These are phyloP conservation scores for Tetragonula clypearis DNA, from an alignment of 1,140 invertebrate genomes.

Conservation along the genomic window DNA sequence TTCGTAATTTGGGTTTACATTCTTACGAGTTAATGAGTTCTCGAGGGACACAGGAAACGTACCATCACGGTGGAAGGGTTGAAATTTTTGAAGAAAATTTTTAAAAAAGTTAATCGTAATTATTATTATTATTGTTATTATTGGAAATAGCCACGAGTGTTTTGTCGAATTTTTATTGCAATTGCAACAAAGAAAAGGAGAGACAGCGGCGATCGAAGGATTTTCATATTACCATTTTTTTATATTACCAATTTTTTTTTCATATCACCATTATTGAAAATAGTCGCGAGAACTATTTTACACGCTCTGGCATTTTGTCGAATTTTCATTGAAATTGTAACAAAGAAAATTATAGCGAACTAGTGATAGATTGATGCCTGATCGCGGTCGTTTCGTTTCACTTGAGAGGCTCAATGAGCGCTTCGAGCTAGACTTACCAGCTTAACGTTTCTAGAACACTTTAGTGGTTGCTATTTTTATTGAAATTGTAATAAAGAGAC, in stretches of 20 bases:
- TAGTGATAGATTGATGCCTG: no score
- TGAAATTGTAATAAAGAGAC: not conserved
- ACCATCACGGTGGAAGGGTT: not conserved
- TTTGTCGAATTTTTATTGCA: not conserved
- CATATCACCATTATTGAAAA: not conserved
- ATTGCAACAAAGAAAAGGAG: no score
- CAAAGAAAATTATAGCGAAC: no score
- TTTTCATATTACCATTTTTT: not conserved
- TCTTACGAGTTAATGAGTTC: not conserved
- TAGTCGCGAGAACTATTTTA: no score
- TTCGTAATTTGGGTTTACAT: not conserved
- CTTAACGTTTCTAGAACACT: no score
- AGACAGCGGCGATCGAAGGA: no score
- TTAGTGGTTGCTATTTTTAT: not conserved
- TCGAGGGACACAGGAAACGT: not conserved
- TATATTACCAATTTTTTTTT: not conserved
- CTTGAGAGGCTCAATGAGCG: no score
- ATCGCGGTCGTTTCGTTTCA: no score
- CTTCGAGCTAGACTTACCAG: no score
- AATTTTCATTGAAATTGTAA: no score
- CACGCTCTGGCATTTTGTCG: no score
- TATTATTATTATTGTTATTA: not conserved
- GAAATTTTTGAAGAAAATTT: not conserved
- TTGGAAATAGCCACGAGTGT: not conserved
- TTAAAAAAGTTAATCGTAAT: not conserved